Evolutionary conservation across 2,797 vertebrate genomes (phyloP).

Genomic region (Capromys pilorides): DNA sequence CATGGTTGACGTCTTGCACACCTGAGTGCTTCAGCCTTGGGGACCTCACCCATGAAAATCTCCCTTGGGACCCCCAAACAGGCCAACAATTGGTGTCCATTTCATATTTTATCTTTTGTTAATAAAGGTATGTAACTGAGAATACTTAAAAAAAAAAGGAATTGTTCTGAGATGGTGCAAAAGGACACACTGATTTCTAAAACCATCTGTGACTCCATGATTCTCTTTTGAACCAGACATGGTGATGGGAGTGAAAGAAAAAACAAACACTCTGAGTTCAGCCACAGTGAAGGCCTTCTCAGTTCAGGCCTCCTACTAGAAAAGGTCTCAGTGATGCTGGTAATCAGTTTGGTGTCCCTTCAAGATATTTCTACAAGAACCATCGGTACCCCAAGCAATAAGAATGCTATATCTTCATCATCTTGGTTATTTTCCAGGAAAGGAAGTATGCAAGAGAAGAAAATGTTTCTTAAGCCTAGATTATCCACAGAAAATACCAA

Average conservation of each 20-base stretch:
- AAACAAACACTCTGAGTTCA: not conserved
- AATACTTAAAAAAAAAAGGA: not conserved
- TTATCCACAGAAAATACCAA: not conserved
- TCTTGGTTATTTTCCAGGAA: not conserved
- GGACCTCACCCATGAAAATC: too few relatives aligned
- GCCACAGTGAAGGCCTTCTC: not conserved
- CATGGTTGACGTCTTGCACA: too few relatives aligned
- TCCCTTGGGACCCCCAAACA: too few relatives aligned
- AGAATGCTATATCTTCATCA: not conserved
- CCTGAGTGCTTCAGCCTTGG: too few relatives aligned
- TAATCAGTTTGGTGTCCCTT: slow-evolving; percentile 27
- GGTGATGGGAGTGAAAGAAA: not conserved
- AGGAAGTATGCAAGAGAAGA: not conserved
- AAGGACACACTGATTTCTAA: slow-evolving; percentile 24
- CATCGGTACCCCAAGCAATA: not conserved
- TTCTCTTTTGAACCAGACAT: slow-evolving; percentile 59
- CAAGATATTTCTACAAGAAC: slow-evolving; percentile 44
- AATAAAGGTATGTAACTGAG: too few relatives aligned
- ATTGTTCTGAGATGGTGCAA: not conserved
- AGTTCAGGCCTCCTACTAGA: not conserved
- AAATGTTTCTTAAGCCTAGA: not conserved
- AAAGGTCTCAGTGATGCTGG: slow-evolving; percentile 30
- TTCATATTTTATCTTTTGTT: too few relatives aligned
- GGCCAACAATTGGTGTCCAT: too few relatives aligned
- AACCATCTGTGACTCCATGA: not conserved